These are phyloP conservation scores for Atta cephalotes DNA, from an alignment of 1,140 invertebrate genomes.

Conservation along the genomic window DNA sequence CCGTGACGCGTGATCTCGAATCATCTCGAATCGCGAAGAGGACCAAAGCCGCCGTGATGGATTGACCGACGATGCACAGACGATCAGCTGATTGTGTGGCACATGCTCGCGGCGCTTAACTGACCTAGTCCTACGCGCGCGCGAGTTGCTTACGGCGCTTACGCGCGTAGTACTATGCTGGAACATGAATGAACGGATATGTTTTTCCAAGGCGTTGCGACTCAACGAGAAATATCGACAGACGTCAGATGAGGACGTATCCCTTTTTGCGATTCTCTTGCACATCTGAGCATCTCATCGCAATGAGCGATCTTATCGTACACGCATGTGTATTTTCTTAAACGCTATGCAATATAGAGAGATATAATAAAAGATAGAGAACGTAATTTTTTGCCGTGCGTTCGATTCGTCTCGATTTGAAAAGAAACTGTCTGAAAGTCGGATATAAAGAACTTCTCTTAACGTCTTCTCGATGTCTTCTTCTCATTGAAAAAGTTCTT, in stretches of 20 bases:
- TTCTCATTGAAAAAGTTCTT: not conserved
- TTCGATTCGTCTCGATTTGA: not conserved
- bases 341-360: not conserved
- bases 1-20: not conserved
- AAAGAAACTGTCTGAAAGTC: not conserved
- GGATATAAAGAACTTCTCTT: not conserved
- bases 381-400: not conserved
- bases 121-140: constrained; percentile 21
- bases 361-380: not conserved
- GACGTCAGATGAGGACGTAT: no score
- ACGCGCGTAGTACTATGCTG: constrained; percentile 4
- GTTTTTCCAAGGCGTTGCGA: not conserved
- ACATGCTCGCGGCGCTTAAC: not conserved
- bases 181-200: not conserved
- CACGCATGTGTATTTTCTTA: not conserved
- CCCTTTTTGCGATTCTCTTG: not conserved
- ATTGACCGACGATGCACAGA: not conserved
- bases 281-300: not conserved
- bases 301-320: not conserved
- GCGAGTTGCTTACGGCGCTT: not conserved
- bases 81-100: constrained; percentile 40
- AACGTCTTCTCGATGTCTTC: not conserved
- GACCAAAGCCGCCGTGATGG: not conserved
- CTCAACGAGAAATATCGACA: not conserved
- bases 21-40: not conserved